phyloP scores from a whole-genome alignment of 2,113 vertebrate genomes.

The Chaenogobius annularis region DNA sequence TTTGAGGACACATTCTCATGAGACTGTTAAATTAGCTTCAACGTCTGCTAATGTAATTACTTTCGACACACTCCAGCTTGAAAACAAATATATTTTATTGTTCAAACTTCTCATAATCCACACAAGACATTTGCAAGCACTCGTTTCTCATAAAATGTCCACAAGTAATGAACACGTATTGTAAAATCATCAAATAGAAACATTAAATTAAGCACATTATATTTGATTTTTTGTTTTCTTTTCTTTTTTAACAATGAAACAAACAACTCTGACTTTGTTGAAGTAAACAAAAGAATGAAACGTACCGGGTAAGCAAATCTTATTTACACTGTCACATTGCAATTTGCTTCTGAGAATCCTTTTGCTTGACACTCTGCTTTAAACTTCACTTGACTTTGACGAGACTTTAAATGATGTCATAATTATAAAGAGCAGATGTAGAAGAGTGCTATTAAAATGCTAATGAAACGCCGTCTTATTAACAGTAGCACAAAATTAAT shows the following conservation, averaged over 20 bases:
- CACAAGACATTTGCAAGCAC: constrained; percentile 46
- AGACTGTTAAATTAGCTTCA: too few relatives aligned
- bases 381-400: constrained; percentile 7
- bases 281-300: background rate
- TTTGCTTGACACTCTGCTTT: background rate
- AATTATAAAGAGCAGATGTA: background rate
- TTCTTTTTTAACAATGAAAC: constrained; percentile 33
- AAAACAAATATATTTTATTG: constrained; percentile 62
- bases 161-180: constrained; percentile 34
- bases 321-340: constrained; percentile 33
- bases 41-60: too few relatives aligned
- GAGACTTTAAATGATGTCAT: background rate
- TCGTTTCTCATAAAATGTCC: constrained; percentile 44
- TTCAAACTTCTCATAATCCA: constrained; percentile 35
- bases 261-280: constrained; percentile 14
- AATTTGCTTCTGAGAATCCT: too few relatives aligned
- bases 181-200: constrained; percentile 47
- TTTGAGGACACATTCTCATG: too few relatives aligned
- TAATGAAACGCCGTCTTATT: background rate
- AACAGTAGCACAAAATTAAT: background rate
- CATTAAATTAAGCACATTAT: constrained; percentile 57
- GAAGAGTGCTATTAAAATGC: background rate
- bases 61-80: constrained; percentile 25
- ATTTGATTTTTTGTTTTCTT: constrained; percentile 11
- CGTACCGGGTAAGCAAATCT: constrained; percentile 20